Base-by-base conservation (phyloP, 2,888 invertebrate genomes). In the Drosophila buzzatii region DNA sequence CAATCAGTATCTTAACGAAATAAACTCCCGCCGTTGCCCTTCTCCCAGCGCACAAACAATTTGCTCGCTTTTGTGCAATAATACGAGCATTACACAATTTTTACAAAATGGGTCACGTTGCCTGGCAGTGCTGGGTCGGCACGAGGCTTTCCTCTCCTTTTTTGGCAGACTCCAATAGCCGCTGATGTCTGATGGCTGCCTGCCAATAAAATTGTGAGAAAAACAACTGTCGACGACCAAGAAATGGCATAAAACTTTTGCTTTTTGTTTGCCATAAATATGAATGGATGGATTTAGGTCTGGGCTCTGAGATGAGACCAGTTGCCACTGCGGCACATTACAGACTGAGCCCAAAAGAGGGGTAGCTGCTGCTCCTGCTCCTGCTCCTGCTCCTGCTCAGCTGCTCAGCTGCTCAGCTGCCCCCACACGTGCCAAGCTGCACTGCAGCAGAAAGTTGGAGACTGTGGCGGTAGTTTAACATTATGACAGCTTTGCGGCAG, bases 241-340 rank as follows among this genome's bases (percentile, higher is more conserved):
- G 90, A 82, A 89, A 73, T 85, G 82, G 80, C 70, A 82, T 85
- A 70, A 75, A 85, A 90, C 90, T 85, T 90, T 90, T 85, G 82
- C 83, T 88, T 90, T 90, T 85, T 77, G 82, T 84, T 88, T 76
- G 85, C 76, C 79, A 85, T 87, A 85, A 87, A 85, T 88, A 82
- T 89, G 87, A 89, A 89, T 87, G 90, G 77, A 89, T 88, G 88
- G 74, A 85, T 89, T 85, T 85, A 71, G 82, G 73, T 74, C 60
- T 45, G 33, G 55, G 53, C 16, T 18, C 41, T 14, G 41, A 5
- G 47, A 8, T 33, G 51, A 20, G 60, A 80, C 61, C 77, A 77
- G 73, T 79, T 81, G 81, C 81, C 78, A 79, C 66, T 79, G 81
- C 79, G 73, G 78, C 73, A 79, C 49, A 71, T 67, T 67, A 51